Base-by-base conservation (phyloP, 2,888 invertebrate species). In the Uloborus plumipes region DNA sequence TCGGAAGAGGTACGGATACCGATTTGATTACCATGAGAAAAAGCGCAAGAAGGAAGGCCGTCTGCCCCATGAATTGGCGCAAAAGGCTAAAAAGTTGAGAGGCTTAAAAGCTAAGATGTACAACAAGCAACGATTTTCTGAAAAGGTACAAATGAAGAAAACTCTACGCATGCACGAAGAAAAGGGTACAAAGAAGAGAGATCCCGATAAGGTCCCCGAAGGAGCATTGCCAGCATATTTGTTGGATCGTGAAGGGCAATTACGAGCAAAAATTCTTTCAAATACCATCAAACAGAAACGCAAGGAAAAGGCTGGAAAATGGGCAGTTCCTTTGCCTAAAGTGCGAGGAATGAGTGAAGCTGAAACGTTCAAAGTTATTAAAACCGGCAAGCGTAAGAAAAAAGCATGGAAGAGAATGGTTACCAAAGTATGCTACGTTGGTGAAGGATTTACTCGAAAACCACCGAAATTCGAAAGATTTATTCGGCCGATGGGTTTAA, bases 381-480 rank as follows among this genome's bases (percentile, higher is more conserved):
- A 93, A 87, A 93, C 94, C 6, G 99, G 99, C 53, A 99, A 98
- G 90, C 91, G 96, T 0, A 95, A 94, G 88, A 91, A 97, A 76
- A 99, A 99, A 90, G 96, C 96, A 0, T 99, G 99, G 99, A 99
- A 99, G 88, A 91, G 99, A 80, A 98, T 99, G 98, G 98, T 99
- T 0, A 99, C 99, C 0, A 99, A 99, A 91, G 97, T 97, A 0
- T 96, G 96, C 67, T 99, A 93, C 90, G 99, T 99, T 3, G 99
- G 99, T 0, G 99, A 99, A 88, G 95, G 95, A 78, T 99, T 99
- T 89, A 99, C 99, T 0, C 92, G 99, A 59, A 99, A 99, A 91
- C 99, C 99, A 22, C 99, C 99, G 0, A 99, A 99, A 89, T 99
- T 97, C 90, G 99, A 99, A 88, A 92, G 99, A 82, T 99, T 99